Evolutionary conservation across 2,888 invertebrate species (phyloP).

Genomic region (Orchesellides sinensis): DNA sequence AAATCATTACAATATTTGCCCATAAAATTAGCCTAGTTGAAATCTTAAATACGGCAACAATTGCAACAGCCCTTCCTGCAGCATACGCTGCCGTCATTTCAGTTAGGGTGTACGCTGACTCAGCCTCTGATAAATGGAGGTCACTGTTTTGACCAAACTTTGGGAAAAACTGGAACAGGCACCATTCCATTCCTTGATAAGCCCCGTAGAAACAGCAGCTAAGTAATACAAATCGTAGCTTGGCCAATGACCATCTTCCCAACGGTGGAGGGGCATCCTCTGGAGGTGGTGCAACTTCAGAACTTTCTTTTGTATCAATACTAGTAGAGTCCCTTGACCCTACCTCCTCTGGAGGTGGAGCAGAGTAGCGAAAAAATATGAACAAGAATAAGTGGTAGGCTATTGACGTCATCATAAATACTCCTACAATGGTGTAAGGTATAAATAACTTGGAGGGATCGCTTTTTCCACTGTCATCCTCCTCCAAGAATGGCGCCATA

Average conservation of each 20-base stretch:
- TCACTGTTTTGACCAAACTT: slow-evolving; percentile 67
- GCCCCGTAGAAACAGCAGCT: slow-evolving; percentile 41
- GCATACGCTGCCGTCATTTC: slow-evolving; percentile 65
- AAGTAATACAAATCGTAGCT: slow-evolving; percentile 19
- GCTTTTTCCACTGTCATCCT: not conserved
- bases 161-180: slow-evolving; percentile 67
- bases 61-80: slow-evolving; percentile 50
- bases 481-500: slow-evolving; percentile 46
- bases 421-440: slow-evolving; percentile 35
- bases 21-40: slow-evolving; percentile 24
- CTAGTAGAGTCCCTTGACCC: not conserved
- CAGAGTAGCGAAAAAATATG: slow-evolving; percentile 44
- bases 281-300: not conserved
- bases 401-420: not conserved
- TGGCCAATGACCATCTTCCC: slow-evolving; percentile 14
- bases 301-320: not conserved
- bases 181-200: slow-evolving; percentile 68
- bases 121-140: slow-evolving; percentile 49
- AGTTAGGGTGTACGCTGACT: slow-evolving; percentile 57
- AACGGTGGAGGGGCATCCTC: not conserved
- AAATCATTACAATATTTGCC: slow-evolving; percentile 34
- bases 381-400: slow-evolving; percentile 28
- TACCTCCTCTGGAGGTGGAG: slow-evolving; percentile 37
- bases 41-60: slow-evolving; percentile 54
- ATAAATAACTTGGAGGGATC: slow-evolving; percentile 28